Evolutionary conservation across 2,797 vertebrate species (phyloP).

Genomic region (Euthynnus affinis): DNA sequence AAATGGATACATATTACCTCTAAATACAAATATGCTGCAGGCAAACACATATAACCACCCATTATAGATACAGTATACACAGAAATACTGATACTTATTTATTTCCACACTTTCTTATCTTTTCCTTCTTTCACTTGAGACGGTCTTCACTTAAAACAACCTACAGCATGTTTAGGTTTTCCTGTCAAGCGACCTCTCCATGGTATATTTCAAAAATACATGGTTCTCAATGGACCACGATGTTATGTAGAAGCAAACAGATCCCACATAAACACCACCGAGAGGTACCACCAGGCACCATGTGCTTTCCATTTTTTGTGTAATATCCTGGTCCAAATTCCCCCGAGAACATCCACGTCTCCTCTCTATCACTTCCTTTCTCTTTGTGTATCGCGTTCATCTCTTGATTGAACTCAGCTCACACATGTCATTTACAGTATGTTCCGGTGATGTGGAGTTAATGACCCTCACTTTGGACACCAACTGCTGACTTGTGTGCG

Average conservation of each 20-base stretch:
- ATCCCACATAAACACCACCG: not conserved
- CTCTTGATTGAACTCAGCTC: not conserved
- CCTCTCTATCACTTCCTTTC: not conserved
- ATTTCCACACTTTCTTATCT: not conserved
- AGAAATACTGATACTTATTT: not conserved
- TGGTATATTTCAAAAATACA: slow-evolving; percentile 1
- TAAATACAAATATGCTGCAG: slow-evolving; percentile 3
- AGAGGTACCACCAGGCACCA: not conserved
- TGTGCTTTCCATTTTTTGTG: not conserved
- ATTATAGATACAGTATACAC: not conserved
- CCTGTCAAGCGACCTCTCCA: not conserved
- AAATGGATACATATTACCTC: slow-evolving; percentile 1
- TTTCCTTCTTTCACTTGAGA: too few relatives aligned
- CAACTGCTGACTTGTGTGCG: not conserved
- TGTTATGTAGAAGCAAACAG: not conserved
- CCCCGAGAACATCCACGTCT: not conserved
- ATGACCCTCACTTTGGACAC: not conserved
- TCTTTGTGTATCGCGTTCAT: not conserved
- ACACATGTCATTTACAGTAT: not conserved
- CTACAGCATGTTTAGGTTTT: not conserved
- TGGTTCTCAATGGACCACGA: not conserved
- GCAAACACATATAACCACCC: not conserved
- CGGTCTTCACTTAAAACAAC: not conserved
- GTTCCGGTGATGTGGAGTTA: not conserved
- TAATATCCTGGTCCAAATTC: not conserved